Percentiles rank a stretch among this genome's conserved stretches.
phyloP scores from a whole-genome alignment of 1,140 invertebrate species.

The Centruroides sculpturatus region DNA sequence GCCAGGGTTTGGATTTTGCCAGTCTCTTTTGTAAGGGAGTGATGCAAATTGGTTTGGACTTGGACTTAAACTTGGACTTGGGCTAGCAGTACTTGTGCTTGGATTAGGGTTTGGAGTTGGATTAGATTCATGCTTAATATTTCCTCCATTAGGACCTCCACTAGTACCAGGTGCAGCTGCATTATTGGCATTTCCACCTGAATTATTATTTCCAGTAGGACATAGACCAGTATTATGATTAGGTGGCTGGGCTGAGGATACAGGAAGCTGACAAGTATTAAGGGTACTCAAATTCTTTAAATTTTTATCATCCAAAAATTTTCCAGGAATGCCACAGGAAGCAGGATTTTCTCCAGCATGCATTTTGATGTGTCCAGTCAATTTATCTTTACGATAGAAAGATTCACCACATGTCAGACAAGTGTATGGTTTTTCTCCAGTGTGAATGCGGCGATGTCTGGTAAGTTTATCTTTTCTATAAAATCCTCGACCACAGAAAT shows the following conservation, averaged over 20 bases:
- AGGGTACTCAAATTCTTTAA: not conserved
- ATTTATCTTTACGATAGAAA: not conserved
- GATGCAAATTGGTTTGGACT: constrained; percentile 10
- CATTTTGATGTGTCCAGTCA: constrained; percentile 1
- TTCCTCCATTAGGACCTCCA: not conserved
- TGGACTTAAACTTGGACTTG: constrained; percentile 4
- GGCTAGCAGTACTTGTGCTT: not conserved
- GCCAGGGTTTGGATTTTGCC: constrained; percentile 8
- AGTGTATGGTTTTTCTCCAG: constrained; percentile 2
- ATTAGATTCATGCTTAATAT: not conserved
- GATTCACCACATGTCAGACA: not conserved
- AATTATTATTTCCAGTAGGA: not conserved
- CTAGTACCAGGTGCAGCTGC: not conserved
- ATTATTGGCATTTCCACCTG: not conserved
- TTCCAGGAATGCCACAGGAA: constrained; percentile 1
- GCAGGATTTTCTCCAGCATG: constrained; percentile 3
- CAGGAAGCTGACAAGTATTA: not conserved
- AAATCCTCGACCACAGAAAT: constrained; percentile 68
- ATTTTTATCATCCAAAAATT: not conserved
- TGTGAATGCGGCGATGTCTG: constrained; percentile 69
- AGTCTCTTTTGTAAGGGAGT: constrained; percentile 10
- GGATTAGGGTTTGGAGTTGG: not conserved
- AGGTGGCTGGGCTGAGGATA: not conserved
- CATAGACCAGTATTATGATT: not conserved
- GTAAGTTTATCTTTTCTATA: constrained; percentile 71